phyloP scores from a whole-genome alignment of 2,888 invertebrate species.

The Epistrophe grossulariae region DNA sequence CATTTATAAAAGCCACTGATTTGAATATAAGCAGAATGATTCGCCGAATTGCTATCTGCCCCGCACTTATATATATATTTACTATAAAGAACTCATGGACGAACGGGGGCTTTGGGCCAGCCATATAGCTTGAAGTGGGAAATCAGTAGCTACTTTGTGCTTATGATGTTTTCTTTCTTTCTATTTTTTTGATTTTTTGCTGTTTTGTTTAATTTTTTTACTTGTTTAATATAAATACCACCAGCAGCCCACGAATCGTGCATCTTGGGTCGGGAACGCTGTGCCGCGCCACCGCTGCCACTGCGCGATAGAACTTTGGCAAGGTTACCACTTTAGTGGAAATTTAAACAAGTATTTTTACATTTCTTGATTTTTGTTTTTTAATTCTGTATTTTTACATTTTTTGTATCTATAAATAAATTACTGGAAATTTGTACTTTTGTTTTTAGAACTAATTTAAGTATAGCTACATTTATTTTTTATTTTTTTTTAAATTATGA shows the following conservation, averaged over 20 bases:
- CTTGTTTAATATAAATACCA: conserved; percentile 48
- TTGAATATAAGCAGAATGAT: conserved; percentile 74
- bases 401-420: too few species aligned
- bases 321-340: conserved; percentile 19
- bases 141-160: conserved; percentile 68
- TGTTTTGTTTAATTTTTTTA: conserved; percentile 49
- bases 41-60: conserved; percentile 56
- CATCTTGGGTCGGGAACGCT: conserved; percentile 34
- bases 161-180: conserved; percentile 66
- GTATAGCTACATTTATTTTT: too few species aligned
- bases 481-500: too few species aligned
- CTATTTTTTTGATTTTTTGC: not conserved
- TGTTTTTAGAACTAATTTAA: too few species aligned
- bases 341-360: not conserved
- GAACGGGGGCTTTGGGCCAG: conserved; percentile 32
- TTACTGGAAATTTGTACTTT: too few species aligned
- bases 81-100: not conserved
- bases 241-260: conserved; percentile 68
- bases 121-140: conserved; percentile 53
- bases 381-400: too few species aligned
- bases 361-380: too few species aligned
- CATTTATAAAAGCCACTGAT: conserved; percentile 76
- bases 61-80: not conserved
- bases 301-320: conserved; percentile 36
- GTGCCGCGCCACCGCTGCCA: not conserved